These are phyloP conservation scores for Coreoperca whiteheadi DNA, from an alignment of 2,113 vertebrate species.

Conservation along the genomic window DNA sequence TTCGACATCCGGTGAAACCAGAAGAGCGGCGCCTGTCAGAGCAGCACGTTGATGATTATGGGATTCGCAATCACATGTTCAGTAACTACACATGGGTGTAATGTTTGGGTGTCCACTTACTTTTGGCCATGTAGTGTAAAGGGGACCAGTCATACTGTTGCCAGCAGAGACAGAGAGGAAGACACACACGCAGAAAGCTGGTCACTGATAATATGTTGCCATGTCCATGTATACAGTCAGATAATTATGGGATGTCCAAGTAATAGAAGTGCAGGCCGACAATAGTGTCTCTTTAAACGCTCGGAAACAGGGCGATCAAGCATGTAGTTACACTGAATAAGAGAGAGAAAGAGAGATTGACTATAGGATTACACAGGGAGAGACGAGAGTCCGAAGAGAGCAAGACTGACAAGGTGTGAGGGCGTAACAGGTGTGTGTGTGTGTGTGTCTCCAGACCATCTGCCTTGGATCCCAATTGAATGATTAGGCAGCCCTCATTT, in stretches of 20 bases:
- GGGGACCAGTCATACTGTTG: too few species aligned
- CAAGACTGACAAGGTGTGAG: conserved; percentile 23
- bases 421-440: conserved; percentile 29
- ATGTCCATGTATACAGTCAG: neutral
- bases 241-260: conserved; percentile 36
- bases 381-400: neutral
- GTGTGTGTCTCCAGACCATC: conserved; percentile 62
- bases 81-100: too few species aligned
- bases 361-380: conserved; percentile 4
- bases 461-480: conserved; percentile 75
- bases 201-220: neutral
- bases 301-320: conserved; percentile 9
- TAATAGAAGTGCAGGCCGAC: conserved; percentile 33
- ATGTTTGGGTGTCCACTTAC: neutral
- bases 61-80: too few species aligned
- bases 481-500: conserved; percentile 74
- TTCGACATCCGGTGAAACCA: too few species aligned
- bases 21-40: too few species aligned
- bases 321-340: conserved; percentile 20
- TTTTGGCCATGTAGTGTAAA: neutral
- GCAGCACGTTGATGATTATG: too few species aligned
- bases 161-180: too few species aligned
- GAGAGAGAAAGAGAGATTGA: conserved; percentile 14
- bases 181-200: neutral
- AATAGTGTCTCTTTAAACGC: conserved; percentile 24